Conservation (phyloP, 2,888 invertebrate genomes). For the Clitarchus hookeri region DNA sequence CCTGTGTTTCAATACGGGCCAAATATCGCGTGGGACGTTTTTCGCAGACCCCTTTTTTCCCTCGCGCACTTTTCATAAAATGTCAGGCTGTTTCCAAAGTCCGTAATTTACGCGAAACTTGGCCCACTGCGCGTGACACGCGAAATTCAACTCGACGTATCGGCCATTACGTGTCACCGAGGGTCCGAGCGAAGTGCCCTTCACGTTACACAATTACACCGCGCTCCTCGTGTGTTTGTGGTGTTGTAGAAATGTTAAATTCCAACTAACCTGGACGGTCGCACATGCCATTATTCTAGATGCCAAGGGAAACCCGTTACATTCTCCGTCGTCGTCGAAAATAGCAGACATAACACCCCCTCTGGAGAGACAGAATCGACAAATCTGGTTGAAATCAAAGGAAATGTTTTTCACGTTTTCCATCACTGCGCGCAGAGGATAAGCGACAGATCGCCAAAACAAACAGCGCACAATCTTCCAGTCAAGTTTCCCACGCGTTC, state of each 20-base stretch:
- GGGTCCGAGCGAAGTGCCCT: not conserved
- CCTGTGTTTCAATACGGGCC: too few relatives aligned
- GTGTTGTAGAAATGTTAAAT: not conserved
- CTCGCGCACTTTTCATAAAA: too few relatives aligned
- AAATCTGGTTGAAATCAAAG: slow-evolving; percentile 53
- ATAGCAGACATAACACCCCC: slow-evolving; percentile 67
- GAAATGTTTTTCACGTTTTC: slow-evolving; percentile 33
- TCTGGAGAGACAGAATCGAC: slow-evolving; percentile 68
- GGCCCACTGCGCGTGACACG: too few relatives aligned
- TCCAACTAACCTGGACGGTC: slow-evolving; percentile 59
- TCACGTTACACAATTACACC: not conserved
- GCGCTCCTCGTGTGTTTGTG: too few relatives aligned
- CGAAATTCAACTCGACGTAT: not conserved
- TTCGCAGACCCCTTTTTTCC: too few relatives aligned
- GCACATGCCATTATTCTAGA: slow-evolving; percentile 61
- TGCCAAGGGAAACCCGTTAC: slow-evolving; percentile 56
- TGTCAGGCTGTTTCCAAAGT: too few relatives aligned
- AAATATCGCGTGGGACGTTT: too few relatives aligned
- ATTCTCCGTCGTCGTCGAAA: slow-evolving; percentile 61
- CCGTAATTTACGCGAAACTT: too few relatives aligned
- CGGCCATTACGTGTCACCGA: not conserved
- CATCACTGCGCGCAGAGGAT: not conserved
- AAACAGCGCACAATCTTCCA: not conserved
- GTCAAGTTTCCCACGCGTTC: not conserved
- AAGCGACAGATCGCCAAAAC: not conserved